Base-by-base conservation (phyloP, 2,797 vertebrate species). In the Orestias chungarensis region DNA sequence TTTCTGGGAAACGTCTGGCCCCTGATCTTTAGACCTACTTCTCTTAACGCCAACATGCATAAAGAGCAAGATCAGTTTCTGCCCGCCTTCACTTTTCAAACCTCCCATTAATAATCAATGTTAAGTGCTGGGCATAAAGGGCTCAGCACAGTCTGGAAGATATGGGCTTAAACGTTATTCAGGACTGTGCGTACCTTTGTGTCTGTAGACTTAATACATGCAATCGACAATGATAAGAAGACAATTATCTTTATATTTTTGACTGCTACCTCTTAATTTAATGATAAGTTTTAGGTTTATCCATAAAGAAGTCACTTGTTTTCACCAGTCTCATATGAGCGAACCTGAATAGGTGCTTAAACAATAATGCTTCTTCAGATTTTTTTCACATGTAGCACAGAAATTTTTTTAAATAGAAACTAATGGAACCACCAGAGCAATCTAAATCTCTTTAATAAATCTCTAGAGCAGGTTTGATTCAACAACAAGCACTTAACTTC, bases 61-160 rank as follows among this genome's bases (percentile, higher is more conserved):
- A 68, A 83, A 86, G 75, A 78, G 66, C 43, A 25, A 81, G 86
- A 87, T 86, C 89, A 72, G 70, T 84, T 87, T 87, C 86, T 87
- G 75, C 75, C 81, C 66, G 64, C 54, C 65, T 71, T 81, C 74
- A 66, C 76, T 76, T 87, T 79, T 89, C 20, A 87, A 89, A 77
- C 80, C 77, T 82, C 82, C 78, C 89, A 91, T 94, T 92, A 92
- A 93, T 91, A 93, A 93, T 93, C 91, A 66, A 94, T 93, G 88
- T 81, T 93, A 92, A 93, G 91, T 93, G 92, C 87, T 88, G 80
- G 76, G 86, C 87, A 91, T 82, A 74, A 74, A 59, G 78, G 76
- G 76, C 81, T 74, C 73, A 66, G 79, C 66, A 0, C 80, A 70
- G 68, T 70, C 80, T 84, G 84, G 86, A 80, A 72, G 47, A 61